phyloP scores from a whole-genome alignment of 2,888 invertebrate species.

The Octonoba sinensis region DNA sequence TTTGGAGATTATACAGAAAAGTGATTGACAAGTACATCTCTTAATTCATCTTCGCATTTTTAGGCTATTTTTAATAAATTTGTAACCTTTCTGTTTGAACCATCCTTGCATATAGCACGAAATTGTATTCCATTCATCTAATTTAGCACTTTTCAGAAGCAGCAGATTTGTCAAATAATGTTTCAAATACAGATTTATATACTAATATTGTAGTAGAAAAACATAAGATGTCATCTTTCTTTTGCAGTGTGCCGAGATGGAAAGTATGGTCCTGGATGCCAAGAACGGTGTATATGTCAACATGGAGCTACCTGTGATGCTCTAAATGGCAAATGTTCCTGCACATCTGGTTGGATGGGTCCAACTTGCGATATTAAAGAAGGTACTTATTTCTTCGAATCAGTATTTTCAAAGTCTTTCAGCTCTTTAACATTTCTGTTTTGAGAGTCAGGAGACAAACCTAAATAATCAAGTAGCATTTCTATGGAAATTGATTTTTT shows the following conservation, averaged over 20 bases:
- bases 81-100: too few species aligned
- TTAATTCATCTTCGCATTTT: too few species aligned
- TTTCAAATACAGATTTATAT: too few species aligned
- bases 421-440: not conserved
- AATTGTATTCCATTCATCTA: too few species aligned
- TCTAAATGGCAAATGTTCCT: conserved; percentile 69
- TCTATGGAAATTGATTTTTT: too few species aligned
- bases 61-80: too few species aligned
- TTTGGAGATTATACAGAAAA: too few species aligned
- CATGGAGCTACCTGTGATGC: conserved; percentile 69
- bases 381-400: conserved; percentile 9
- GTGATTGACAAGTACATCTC: too few species aligned
- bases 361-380: conserved; percentile 48
- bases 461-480: not conserved
- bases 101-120: too few species aligned
- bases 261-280: conserved; percentile 62
- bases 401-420: not conserved
- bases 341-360: conserved; percentile 66
- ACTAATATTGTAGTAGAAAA: too few species aligned
- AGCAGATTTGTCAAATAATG: too few species aligned
- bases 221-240: not conserved
- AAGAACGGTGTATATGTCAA: conserved; percentile 62
- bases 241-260: conserved; percentile 47
- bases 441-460: not conserved
- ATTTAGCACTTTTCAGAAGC: too few species aligned